Base-by-base conservation (phyloP, 2,888 invertebrate species). In the Drosophila pseudotakahashii region DNA sequence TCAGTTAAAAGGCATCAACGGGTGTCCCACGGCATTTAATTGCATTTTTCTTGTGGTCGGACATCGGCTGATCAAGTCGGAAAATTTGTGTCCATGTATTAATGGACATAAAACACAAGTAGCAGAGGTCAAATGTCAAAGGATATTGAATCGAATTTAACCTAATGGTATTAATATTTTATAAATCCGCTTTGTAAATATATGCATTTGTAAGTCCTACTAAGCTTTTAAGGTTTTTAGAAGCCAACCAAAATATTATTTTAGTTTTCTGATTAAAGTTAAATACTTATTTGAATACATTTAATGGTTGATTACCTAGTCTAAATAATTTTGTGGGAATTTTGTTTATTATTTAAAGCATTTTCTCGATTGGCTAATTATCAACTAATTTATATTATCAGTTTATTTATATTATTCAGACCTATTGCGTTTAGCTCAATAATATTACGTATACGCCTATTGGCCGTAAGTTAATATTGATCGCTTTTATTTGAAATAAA, bases 41-140 rank as follows among this genome's bases (percentile, higher is more conserved):
- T 73, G 44, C 51, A 36, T 70, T 72, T 36, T 13, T 23, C 23
- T 9, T 32, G 42, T 30, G 54, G 73, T 55, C 37, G 26, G 11
- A 41, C 2, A 16, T 14, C 11, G 30, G 30, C 2, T 32, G 47
- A 48, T 48, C 2, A 19, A 19, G 42, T 11, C 34, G 67, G 32
- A 23, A 13, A 23, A 19, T n/a, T n/a, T 13, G 13, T 13, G 13
- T 44, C 11, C 44, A 44, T 3, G 26, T 32, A 48, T n/a, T 11
- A 7, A 4, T 23, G 5, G 44, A 5, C 2, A 26, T 3, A 23
- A 26, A 23, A 1, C 23, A 5, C 13, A 23, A 23, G 9, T 44
- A 13, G 23, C 23, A 23, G 23, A 26, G n/a, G n/a, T 7, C 7
- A 26, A 45, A 45, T n/a, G 23, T 32, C 48, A 32, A 4, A 7